A percentile compares a stretch with the other conserved stretches of the same genome.
phyloP scores from a whole-genome alignment of 2,113 vertebrate genomes.

The Oophaga pumilio region DNA sequence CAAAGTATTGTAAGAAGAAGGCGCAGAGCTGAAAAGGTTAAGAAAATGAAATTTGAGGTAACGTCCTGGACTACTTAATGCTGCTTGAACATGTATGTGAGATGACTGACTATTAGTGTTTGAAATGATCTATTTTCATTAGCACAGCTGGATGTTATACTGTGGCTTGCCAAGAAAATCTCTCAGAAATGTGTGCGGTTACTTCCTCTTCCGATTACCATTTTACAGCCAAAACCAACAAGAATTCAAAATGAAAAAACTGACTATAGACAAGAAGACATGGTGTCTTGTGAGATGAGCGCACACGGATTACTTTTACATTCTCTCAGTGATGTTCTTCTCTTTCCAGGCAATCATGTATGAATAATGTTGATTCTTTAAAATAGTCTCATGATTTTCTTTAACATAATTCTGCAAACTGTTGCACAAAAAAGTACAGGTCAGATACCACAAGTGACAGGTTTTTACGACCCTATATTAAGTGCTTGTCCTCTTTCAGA shows the following conservation, averaged over 20 bases:
- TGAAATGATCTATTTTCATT: slow-evolving; percentile 58
- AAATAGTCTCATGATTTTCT: neutral
- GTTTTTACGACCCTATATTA: too few relatives aligned
- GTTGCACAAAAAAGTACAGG: too few relatives aligned
- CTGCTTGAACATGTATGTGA: slow-evolving; percentile 53
- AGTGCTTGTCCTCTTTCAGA: too few relatives aligned
- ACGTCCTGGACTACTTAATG: slow-evolving; percentile 34
- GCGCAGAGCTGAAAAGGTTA: slow-evolving; percentile 35
- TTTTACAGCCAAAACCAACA: slow-evolving; percentile 57
- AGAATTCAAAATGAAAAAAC: slow-evolving; percentile 39
- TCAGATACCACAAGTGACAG: too few relatives aligned
- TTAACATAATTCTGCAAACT: too few relatives aligned
- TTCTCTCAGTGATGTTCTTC: neutral
- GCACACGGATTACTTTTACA: neutral
- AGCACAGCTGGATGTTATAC: slow-evolving; percentile 58
- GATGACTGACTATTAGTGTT: slow-evolving; percentile 55
- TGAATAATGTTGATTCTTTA: neutral
- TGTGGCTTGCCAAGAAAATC: slow-evolving; percentile 50
- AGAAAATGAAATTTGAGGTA: slow-evolving; percentile 38
- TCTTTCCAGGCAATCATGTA: neutral
- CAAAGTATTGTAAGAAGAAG: neutral
- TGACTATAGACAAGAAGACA: slow-evolving; percentile 24
- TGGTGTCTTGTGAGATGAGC: slow-evolving; percentile 16
- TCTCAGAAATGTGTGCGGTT: slow-evolving; percentile 55
- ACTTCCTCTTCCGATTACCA: slow-evolving; percentile 55